Evolutionary conservation across 2,113 vertebrate species (phyloP), one percentile per base, ranked within the genome.

Genomic region (Gymnocephalus cernua): DNA sequence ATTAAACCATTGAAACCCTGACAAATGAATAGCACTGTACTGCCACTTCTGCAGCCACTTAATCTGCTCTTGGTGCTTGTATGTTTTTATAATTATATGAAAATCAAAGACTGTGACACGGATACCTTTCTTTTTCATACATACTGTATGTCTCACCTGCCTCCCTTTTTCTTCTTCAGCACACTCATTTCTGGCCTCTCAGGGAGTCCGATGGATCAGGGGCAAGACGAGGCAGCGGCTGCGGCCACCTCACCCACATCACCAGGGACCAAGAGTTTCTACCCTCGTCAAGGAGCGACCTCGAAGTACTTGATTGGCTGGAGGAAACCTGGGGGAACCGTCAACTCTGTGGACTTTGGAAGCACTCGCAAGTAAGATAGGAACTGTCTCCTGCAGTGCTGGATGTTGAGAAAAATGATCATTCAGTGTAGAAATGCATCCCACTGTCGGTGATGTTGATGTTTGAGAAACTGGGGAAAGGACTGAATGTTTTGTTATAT

Each of bases 261-360:
- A 0, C 96, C 96, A 0, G 97, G 96, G n/a, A 95, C 96, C 77
- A 97, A 98, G 91, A 99, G 96, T 84, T 99, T 99, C 96, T 99
- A 99, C 90, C 98, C 98, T 29, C 97, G 98, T 67, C 98, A 99
- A 90, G 98, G 98, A 27, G 97, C 98, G 51, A 99, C 98, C 56
- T 99, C 98, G 82, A 99, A 99, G 94, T 99, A 97, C 93, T 95
- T 99, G 85, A 99, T 99, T 0, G 98, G 98, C 87, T 99, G 98
- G 98, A 99, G 97, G 91, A 99, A 99, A 84, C 98, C 98, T 0
- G 98, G 98, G 82, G 97, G 98, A 89, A 98, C 97, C 70, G 98
- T 99, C 93, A 99, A 99, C 95, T 98, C 98, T 13, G 98, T 99
- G 94, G 98, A 98, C 82, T 99, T 99, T 93, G 97, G 98, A 93